These are phyloP conservation scores for Scomber japonicus DNA, from an alignment of 2,113 vertebrate genomes.

Conservation along the genomic window DNA sequence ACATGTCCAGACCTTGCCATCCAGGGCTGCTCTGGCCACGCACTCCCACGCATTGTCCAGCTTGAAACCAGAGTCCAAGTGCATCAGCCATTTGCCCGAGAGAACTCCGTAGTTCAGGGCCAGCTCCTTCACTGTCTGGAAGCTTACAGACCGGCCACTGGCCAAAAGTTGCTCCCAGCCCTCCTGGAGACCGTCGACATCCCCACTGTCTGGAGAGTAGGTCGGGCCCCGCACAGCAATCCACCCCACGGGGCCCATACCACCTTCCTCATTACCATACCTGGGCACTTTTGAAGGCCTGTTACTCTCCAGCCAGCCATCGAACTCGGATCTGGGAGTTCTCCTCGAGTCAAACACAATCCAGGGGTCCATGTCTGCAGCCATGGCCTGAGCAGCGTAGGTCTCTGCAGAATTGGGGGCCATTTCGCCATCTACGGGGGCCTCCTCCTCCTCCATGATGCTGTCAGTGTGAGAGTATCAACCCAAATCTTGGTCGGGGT, in stretches of 20 bases:
- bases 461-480: not conserved
- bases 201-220: slow-evolving; percentile 59
- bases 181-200: slow-evolving; percentile 87
- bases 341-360: slow-evolving; percentile 88
- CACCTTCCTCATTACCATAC: slow-evolving; percentile 80
- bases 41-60: slow-evolving; percentile 92
- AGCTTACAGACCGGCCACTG: slow-evolving; percentile 85
- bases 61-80: slow-evolving; percentile 92
- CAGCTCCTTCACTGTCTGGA: slow-evolving; percentile 88
- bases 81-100: slow-evolving; percentile 92
- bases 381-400: slow-evolving; percentile 90
- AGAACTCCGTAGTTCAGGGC: slow-evolving; percentile 90
- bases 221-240: slow-evolving; percentile 85
- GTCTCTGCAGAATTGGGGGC: slow-evolving; percentile 80
- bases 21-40: slow-evolving; percentile 86
- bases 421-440: slow-evolving; percentile 38
- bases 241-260: slow-evolving; percentile 88
- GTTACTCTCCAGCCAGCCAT: slow-evolving; percentile 90
- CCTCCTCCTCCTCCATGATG: slow-evolving; percentile 69
- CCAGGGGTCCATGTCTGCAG: slow-evolving; percentile 94
- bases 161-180: slow-evolving; percentile 89
- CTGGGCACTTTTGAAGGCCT: slow-evolving; percentile 89
- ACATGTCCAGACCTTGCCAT: slow-evolving; percentile 84
- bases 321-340: slow-evolving; percentile 87
- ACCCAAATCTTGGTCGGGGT: not conserved